These are phyloP conservation scores for Perodicticus potto DNA, from an alignment of 2,797 vertebrate species.

Conservation along the genomic window DNA sequence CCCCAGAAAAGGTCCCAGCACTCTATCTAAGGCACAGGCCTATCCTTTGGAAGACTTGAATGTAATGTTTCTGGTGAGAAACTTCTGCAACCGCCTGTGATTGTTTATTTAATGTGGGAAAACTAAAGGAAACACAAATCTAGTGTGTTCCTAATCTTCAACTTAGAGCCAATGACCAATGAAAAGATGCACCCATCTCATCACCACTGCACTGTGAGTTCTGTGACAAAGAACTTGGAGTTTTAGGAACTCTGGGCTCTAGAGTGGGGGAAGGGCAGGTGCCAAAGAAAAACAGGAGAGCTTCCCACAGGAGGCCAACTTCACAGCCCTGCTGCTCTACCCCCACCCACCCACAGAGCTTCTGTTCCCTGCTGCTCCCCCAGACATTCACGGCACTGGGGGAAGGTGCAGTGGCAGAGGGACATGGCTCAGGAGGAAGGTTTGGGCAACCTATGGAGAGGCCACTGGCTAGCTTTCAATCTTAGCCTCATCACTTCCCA, in stretches of 20 bases:
- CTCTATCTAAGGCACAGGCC: neutral
- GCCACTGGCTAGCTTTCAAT: neutral
- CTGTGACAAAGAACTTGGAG: neutral
- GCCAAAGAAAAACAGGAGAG: neutral
- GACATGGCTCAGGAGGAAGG: neutral
- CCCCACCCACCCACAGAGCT: neutral
- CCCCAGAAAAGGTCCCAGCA: neutral
- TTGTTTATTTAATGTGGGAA: neutral
- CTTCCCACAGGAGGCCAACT: neutral
- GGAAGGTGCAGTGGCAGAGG: neutral
- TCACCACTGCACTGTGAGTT: neutral
- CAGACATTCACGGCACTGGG: neutral
- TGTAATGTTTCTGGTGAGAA: neutral
- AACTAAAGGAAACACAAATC: neutral
- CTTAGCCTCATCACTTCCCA: neutral
- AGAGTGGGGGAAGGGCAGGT: neutral
- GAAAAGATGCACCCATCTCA: neutral
- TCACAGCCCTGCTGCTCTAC: neutral
- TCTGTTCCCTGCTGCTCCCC: neutral
- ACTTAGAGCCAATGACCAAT: neutral
- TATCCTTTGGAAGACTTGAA: neutral
- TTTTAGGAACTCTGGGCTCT: neutral
- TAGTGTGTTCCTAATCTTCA: neutral
- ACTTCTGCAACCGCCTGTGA: neutral
- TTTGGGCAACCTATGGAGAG: neutral